Evolutionary conservation across 2,113 vertebrate genomes (phyloP).

Genomic region (Serilophus lunatus): DNA sequence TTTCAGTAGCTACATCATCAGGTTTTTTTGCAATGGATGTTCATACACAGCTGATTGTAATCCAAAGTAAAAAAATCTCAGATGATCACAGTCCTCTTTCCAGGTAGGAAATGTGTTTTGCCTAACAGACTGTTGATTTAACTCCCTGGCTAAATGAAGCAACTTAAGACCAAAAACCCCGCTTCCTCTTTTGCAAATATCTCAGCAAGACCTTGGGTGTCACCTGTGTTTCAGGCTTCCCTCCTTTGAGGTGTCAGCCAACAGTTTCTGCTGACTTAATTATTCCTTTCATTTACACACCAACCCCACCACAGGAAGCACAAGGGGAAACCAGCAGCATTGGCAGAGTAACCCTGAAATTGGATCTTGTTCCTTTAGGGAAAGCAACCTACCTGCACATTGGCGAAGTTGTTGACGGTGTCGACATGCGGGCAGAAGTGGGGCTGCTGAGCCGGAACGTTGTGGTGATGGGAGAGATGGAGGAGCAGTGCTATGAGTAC

Average conservation of each 20-base stretch:
- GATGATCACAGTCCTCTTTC: not conserved
- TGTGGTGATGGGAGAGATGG: constrained; percentile 84
- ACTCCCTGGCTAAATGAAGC: not conserved
- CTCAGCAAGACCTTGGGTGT: not conserved
- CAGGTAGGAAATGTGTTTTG: not conserved
- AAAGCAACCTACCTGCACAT: constrained; percentile 84
- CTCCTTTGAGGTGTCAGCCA: not conserved
- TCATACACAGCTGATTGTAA: not conserved
- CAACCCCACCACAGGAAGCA: not conserved
- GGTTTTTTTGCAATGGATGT: not conserved
- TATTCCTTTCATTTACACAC: not conserved
- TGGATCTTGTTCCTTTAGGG: constrained; percentile 70
- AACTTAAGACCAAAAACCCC: not conserved
- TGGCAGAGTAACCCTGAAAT: not conserved
- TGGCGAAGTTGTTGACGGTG: constrained; percentile 84
- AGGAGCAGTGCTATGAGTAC: constrained; percentile 82
- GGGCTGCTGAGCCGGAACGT: constrained; percentile 90
- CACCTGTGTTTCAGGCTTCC: not conserved
- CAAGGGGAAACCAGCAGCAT: not conserved
- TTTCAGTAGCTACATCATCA: not conserved
- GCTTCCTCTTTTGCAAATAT: not conserved
- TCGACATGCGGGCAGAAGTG: constrained; percentile 95
- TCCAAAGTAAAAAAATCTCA: not conserved
- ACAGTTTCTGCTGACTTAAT: not conserved
- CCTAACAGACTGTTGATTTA: not conserved